Evolutionary conservation across 2,888 invertebrate genomes (phyloP).

Genomic region (Eucriotettix oculatus): DNA sequence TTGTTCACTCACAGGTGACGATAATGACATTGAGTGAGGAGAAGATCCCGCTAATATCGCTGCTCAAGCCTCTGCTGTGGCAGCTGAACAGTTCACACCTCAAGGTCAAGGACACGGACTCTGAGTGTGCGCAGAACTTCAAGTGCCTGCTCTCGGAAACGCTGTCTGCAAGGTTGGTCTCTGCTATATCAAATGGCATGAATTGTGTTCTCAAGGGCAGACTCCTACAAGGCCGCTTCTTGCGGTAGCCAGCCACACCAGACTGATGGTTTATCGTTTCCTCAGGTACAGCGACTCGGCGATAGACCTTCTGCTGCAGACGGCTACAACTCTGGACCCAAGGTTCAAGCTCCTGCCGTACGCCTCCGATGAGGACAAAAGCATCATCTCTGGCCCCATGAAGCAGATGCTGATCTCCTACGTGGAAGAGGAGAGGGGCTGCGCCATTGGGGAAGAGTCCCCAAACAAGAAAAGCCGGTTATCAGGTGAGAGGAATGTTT

Average conservation of each 20-base stretch:
- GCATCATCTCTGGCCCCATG: constrained; percentile 22
- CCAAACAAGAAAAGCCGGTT: constrained; percentile 22
- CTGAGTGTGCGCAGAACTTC: constrained; percentile 21
- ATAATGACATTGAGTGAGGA: constrained; percentile 31
- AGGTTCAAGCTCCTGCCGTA: constrained; percentile 29
- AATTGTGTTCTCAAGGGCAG: neutral
- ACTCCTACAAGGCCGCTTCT: no score
- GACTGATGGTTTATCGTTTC: constrained; percentile 1
- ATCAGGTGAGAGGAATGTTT: constrained; percentile 20
- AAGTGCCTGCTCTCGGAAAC: constrained; percentile 26
- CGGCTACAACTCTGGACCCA: constrained; percentile 30
- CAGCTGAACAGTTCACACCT: constrained; percentile 29
- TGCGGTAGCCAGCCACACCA: no score
- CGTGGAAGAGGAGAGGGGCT: constrained; percentile 22
- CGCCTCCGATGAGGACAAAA: constrained; percentile 27
- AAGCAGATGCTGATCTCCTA: constrained; percentile 25
- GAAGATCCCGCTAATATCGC: constrained; percentile 29
- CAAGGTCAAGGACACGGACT: constrained; percentile 25
- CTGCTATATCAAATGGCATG: neutral
- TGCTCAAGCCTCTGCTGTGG: constrained; percentile 32
- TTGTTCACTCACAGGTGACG: constrained; percentile 22
- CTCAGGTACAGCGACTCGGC: constrained; percentile 24
- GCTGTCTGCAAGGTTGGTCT: constrained; percentile 17
- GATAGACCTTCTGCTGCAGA: constrained; percentile 26
- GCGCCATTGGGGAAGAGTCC: constrained; percentile 16